Evolutionary conservation across 2,888 invertebrate species (phyloP).

Genomic region (Oscheius sp.): DNA sequence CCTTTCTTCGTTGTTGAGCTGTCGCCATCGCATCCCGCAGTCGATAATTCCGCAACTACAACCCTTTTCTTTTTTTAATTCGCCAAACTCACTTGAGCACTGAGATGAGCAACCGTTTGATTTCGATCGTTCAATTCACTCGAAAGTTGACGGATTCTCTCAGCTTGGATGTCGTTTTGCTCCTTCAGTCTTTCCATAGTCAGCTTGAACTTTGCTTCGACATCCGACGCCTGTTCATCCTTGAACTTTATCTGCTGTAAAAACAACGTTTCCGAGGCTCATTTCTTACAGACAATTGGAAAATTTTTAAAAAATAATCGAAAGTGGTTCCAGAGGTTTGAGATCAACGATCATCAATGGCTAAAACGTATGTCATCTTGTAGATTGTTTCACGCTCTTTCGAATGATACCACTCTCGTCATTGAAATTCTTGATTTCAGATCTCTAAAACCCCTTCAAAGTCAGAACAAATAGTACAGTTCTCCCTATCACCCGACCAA

Average conservation of each 20-base stretch:
- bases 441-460: too few relatives aligned
- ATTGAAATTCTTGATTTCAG: too few relatives aligned
- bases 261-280: too few relatives aligned
- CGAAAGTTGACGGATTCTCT: conserved; percentile 58
- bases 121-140: conserved; percentile 60
- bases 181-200: conserved; percentile 54
- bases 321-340: too few relatives aligned
- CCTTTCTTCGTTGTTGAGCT: conserved; percentile 57
- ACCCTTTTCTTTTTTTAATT: background rate
- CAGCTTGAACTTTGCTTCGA: conserved; percentile 52
- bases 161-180: conserved; percentile 52
- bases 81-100: conserved; percentile 42
- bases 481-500: too few relatives aligned
- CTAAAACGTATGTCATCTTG: too few relatives aligned
- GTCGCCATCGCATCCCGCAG: conserved; percentile 63
- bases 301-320: too few relatives aligned
- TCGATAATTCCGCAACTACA: conserved; percentile 52
- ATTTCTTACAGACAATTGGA: too few relatives aligned
- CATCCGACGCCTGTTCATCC: conserved; percentile 37
- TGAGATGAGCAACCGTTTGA: conserved; percentile 59
- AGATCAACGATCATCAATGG: too few relatives aligned
- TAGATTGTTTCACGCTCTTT: too few relatives aligned
- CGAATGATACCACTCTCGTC: too few relatives aligned
- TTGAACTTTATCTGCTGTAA: conserved; percentile 34
- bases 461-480: too few relatives aligned